Evolutionary conservation across 2,888 invertebrate species (phyloP).

Genomic region (Anorthoa munda): DNA sequence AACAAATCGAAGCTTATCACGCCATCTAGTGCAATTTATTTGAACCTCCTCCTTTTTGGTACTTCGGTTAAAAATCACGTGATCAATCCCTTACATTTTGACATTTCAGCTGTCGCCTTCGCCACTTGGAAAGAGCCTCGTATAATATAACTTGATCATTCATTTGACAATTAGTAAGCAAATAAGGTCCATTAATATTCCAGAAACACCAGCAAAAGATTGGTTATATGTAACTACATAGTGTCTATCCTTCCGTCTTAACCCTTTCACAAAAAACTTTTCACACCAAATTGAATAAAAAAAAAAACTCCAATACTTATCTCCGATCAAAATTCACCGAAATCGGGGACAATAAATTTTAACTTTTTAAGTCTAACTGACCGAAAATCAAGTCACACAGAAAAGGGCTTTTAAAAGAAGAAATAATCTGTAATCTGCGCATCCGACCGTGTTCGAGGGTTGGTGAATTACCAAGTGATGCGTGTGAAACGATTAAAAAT

Average conservation of each 20-base stretch:
- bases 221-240: not conserved
- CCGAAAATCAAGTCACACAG: conserved; percentile 76
- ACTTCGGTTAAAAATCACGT: too few species aligned
- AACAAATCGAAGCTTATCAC: too few species aligned
- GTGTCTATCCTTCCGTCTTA: not conserved
- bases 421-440: conserved; percentile 78
- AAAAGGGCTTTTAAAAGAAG: conserved; percentile 75
- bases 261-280: conserved; percentile 35
- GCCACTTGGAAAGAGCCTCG: too few species aligned
- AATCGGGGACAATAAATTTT: conserved; percentile 66
- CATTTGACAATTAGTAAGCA: too few species aligned
- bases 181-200: too few species aligned
- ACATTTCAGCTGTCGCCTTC: too few species aligned
- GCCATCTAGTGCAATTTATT: too few species aligned
- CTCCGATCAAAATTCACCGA: conserved; percentile 60
- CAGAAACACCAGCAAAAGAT: not conserved
- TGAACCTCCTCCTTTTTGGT: too few species aligned
- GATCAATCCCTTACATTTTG: too few species aligned
- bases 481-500: conserved; percentile 83
- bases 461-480: conserved; percentile 75
- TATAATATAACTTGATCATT: too few species aligned
- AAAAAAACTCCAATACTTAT: conserved; percentile 64
- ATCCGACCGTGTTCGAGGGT: conserved; percentile 72
- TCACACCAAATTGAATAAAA: conserved; percentile 50
- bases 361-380: conserved; percentile 70